phyloP scores from a whole-genome alignment of 2,113 vertebrate genomes.

The Dendropsophus ebraccatus region DNA sequence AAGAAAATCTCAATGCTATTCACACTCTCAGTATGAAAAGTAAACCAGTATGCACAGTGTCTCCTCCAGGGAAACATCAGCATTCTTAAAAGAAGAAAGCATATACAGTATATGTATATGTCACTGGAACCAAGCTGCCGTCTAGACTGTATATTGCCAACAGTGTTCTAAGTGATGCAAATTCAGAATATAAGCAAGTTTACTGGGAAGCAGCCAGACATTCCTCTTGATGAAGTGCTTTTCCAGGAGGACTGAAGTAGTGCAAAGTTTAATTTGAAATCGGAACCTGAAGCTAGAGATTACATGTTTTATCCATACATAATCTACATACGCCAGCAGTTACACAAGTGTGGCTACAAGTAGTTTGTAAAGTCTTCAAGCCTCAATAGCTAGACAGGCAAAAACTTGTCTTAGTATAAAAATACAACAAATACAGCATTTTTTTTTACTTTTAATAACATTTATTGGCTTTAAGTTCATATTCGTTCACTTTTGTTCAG shows the following conservation, averaged over 20 bases:
- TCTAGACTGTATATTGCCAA: not conserved
- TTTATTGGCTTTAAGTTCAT: not conserved
- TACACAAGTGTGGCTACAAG: not conserved
- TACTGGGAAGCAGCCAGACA: slow-evolving; percentile 9
- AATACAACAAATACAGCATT: not conserved
- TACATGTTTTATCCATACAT: not conserved
- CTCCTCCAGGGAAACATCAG: slow-evolving; percentile 33
- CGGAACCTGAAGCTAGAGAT: not conserved
- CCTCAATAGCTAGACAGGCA: not conserved
- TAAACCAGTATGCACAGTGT: slow-evolving; percentile 21
- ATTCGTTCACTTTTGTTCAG: not conserved
- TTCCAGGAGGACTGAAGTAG: slow-evolving; percentile 2
- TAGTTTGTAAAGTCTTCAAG: too few species aligned
- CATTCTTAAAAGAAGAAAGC: slow-evolving; percentile 17
- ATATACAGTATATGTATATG: not conserved
- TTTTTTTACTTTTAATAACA: too few species aligned
- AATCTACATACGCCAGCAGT: not conserved
- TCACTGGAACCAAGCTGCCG: not conserved
- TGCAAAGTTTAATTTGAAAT: not conserved
- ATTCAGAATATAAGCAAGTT: not conserved
- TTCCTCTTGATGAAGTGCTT: not conserved
- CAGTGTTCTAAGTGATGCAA: not conserved
- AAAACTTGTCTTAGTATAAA: not conserved
- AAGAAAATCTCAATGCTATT: slow-evolving; percentile 56
- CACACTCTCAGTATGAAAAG: slow-evolving; percentile 48